phyloP scores from a whole-genome alignment of 1,140 invertebrate genomes.

The Pinna nobilis region DNA sequence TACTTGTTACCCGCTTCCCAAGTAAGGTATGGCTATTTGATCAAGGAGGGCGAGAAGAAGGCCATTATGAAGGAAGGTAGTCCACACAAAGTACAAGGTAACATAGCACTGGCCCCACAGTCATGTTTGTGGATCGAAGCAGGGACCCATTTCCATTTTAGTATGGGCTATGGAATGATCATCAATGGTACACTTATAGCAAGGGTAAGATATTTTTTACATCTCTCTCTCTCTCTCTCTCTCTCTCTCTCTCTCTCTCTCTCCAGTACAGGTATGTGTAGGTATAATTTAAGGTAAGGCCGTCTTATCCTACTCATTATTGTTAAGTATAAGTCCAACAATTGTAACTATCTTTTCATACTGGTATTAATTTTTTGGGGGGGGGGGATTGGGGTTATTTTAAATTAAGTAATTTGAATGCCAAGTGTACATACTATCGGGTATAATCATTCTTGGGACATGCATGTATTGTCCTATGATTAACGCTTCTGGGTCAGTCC shows the following conservation, averaged over 20 bases:
- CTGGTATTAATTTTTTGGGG: background rate
- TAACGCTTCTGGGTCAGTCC: too few relatives aligned
- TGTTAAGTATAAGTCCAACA: too few relatives aligned
- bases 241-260: too few relatives aligned
- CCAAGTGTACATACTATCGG: too few relatives aligned
- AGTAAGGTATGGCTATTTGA: constrained; percentile 50
- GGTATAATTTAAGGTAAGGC: too few relatives aligned
- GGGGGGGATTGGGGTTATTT: background rate
- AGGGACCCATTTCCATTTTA: constrained; percentile 89
- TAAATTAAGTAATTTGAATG: too few relatives aligned
- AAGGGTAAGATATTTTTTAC: constrained; percentile 81
- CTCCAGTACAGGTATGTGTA: too few relatives aligned
- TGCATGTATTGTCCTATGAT: too few relatives aligned
- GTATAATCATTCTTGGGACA: too few relatives aligned
- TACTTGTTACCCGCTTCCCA: constrained; percentile 44
- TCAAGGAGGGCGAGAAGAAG: constrained; percentile 44
- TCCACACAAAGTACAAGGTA: constrained; percentile 63
- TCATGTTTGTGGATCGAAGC: constrained; percentile 84
- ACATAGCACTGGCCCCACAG: constrained; percentile 61
- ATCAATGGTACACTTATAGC: constrained; percentile 90
- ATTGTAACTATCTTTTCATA: too few relatives aligned
- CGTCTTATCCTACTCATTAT: too few relatives aligned
- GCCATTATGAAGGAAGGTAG: constrained; percentile 58
- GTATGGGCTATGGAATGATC: constrained; percentile 92
- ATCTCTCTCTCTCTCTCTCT: too few relatives aligned